phyloP scores from a whole-genome alignment of 2,888 invertebrate species.

The Bedellia somnulentella region DNA sequence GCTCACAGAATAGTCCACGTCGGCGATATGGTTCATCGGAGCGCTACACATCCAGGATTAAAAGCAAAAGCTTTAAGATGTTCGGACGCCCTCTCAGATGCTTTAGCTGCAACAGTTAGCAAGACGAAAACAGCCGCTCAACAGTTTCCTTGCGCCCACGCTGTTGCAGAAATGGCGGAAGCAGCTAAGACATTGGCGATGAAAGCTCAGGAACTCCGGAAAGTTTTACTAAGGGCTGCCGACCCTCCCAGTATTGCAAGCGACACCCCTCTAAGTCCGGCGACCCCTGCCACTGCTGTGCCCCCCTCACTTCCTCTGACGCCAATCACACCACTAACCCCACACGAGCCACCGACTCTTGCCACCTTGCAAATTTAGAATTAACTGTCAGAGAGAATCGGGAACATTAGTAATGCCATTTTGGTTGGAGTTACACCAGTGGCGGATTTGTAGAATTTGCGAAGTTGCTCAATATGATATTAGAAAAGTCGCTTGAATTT shows the following conservation, averaged over 20 bases:
- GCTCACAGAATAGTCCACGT: constrained; percentile 93
- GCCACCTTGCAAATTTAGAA: constrained; percentile 32
- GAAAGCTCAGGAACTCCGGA: constrained; percentile 78
- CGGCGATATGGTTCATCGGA: constrained; percentile 90
- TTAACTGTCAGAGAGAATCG: constrained; percentile 13
- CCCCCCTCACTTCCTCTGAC: constrained; percentile 31
- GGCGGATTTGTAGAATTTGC: no score
- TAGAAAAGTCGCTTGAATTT: no score
- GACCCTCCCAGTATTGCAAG: constrained; percentile 31
- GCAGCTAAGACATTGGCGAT: constrained; percentile 84
- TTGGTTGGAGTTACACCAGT: no score
- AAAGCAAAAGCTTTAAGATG: constrained; percentile 73
- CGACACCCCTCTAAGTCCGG: constrained; percentile 14
- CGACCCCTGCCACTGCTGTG: constrained; percentile 31
- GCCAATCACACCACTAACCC: constrained; percentile 29
- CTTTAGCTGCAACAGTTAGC: constrained; percentile 78
- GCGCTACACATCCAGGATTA: constrained; percentile 73
- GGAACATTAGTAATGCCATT: neutral
- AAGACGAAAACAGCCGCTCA: constrained; percentile 90
- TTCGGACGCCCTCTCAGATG: constrained; percentile 80
- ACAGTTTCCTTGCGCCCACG: constrained; percentile 87
- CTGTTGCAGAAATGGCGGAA: constrained; percentile 93
- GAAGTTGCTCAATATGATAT: no score
- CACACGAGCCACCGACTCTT: constrained; percentile 26
- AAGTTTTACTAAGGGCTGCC: constrained; percentile 72